phyloP scores from a whole-genome alignment of 2,113 vertebrate species.

The Pterocles burchelli region DNA sequence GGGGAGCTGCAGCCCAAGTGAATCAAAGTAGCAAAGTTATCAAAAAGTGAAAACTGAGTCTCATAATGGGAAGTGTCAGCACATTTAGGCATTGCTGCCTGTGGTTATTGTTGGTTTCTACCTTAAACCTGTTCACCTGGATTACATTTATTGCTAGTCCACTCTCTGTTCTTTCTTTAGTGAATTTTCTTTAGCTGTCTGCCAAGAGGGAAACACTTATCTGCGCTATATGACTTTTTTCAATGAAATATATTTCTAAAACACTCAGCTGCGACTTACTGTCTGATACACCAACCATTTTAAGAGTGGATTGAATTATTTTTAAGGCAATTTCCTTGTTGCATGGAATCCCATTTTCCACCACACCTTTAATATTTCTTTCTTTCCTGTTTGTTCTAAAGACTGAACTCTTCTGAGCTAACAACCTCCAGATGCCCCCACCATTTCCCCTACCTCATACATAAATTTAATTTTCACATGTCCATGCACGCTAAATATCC shows the following conservation, averaged over 20 bases:
- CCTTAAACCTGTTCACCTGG: conserved; percentile 15
- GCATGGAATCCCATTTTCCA: background rate
- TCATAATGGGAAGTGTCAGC: conserved; percentile 13
- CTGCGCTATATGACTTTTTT: background rate
- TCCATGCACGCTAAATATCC: background rate
- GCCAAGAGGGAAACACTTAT: background rate
- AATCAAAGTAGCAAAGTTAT: conserved; percentile 45
- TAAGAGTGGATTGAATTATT: conserved; percentile 1
- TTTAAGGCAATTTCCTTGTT: background rate
- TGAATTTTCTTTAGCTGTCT: conserved; percentile 23
- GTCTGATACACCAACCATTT: background rate
- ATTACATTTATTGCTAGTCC: conserved; percentile 18
- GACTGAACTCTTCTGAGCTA: background rate
- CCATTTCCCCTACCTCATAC: background rate
- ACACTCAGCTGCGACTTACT: background rate
- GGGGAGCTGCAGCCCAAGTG: background rate
- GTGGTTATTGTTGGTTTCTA: conserved; percentile 2
- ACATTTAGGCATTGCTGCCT: conserved; percentile 2
- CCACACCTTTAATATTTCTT: background rate
- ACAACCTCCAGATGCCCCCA: background rate
- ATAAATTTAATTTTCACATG: background rate
- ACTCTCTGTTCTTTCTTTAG: background rate
- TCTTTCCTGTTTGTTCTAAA: background rate
- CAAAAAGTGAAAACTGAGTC: conserved; percentile 21
- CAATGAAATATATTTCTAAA: conserved; percentile 29